Evolutionary conservation across 2,888 invertebrate genomes (phyloP).

Genomic region (Cephalotes varians): DNA sequence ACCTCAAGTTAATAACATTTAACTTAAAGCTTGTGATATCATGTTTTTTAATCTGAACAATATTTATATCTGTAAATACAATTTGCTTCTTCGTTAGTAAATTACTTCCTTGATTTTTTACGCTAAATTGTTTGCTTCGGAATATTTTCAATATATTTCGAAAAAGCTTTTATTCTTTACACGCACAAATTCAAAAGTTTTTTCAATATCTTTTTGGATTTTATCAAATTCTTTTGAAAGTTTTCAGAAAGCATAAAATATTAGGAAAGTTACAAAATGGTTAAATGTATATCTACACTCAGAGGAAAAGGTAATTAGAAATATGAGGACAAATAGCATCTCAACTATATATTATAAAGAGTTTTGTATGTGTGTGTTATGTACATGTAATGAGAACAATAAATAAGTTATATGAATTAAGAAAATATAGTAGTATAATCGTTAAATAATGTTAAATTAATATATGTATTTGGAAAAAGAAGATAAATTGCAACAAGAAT

Average conservation of each 20-base stretch:
- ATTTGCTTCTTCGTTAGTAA: neutral
- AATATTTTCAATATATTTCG: slow-evolving; percentile 5
- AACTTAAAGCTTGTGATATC: neutral
- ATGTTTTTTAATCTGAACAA: neutral
- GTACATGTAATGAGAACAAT: too few relatives aligned
- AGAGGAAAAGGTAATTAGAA: too few relatives aligned
- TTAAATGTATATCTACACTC: slow-evolving; percentile 1
- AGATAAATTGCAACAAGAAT: too few relatives aligned
- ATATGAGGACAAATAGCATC: too few relatives aligned
- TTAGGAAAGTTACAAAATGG: neutral
- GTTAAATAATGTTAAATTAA: too few relatives aligned
- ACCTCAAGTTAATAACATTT: neutral
- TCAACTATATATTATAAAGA: too few relatives aligned
- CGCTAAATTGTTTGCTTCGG: neutral
- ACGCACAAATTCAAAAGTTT: neutral
- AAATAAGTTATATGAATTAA: too few relatives aligned
- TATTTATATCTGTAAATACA: neutral
- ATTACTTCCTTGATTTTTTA: neutral
- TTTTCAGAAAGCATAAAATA: neutral
- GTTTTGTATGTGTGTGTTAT: too few relatives aligned
- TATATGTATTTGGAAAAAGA: too few relatives aligned
- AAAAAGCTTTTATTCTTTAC: neutral
- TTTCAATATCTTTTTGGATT: neutral
- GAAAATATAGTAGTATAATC: too few relatives aligned
- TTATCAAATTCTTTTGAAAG: neutral